Percentiles rank a stretch among this genome's conserved stretches.
phyloP scores from a whole-genome alignment of 1,140 invertebrate genomes.

The Cecropterus lyciades region DNA sequence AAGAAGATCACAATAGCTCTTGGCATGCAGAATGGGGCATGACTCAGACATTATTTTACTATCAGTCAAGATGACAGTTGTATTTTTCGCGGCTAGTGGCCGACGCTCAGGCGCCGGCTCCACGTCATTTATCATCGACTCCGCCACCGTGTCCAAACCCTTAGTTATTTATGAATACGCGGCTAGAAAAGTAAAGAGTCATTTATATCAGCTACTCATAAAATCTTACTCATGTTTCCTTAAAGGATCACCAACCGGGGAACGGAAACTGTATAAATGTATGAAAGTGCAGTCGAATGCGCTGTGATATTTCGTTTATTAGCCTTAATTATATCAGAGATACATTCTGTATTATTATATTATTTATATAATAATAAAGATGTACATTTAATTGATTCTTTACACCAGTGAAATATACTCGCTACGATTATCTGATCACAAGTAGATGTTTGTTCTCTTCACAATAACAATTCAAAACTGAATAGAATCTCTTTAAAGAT shows the following conservation, averaged over 20 bases:
- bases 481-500: no score
- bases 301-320: not conserved
- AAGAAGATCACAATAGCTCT: slow-evolving; percentile 69
- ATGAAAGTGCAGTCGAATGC: slow-evolving; percentile 4
- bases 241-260: slow-evolving; percentile 11
- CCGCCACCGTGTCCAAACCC: slow-evolving; percentile 64
- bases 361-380: no score
- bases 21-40: slow-evolving; percentile 73
- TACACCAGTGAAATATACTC: no score
- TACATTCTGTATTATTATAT: no score
- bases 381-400: no score
- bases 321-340: no score
- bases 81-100: slow-evolving; percentile 80
- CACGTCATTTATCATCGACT: slow-evolving; percentile 78
- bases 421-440: no score
- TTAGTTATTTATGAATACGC: slow-evolving; percentile 74
- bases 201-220: slow-evolving; percentile 53
- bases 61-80: slow-evolving; percentile 82
- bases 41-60: slow-evolving; percentile 77
- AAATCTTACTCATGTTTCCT: slow-evolving; percentile 38
- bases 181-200: slow-evolving; percentile 61
- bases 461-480: no score
- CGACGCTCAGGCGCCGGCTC: slow-evolving; percentile 75
- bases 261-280: not conserved
- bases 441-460: no score